Evolutionary conservation across 2,797 vertebrate species (phyloP).

Genomic region (Sebastes itinus): DNA sequence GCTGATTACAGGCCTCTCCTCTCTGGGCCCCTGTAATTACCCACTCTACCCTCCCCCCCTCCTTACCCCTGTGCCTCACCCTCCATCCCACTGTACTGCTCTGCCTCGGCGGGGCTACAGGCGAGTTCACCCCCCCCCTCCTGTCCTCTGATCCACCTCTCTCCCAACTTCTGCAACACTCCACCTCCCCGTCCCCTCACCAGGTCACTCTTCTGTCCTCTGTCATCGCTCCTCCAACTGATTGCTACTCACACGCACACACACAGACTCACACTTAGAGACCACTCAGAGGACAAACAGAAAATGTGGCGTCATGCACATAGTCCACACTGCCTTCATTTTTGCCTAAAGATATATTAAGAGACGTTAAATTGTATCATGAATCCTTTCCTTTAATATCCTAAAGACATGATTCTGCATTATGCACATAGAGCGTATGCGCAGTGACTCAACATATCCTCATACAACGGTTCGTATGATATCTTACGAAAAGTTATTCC

Average conservation of each 20-base stretch:
- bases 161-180: conserved; percentile 49
- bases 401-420: background rate
- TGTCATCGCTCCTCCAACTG: conserved; percentile 46
- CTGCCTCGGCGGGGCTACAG: conserved; percentile 12
- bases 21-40: conserved; percentile 84
- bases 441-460: background rate
- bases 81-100: conserved; percentile 53
- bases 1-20: conserved; percentile 86
- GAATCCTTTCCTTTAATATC: background rate
- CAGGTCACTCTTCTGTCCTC: conserved; percentile 54
- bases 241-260: conserved; percentile 44
- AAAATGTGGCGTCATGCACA: conserved; percentile 10
- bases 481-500: too few relatives aligned
- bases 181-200: conserved; percentile 26
- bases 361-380: background rate
- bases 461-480: too few relatives aligned
- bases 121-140: background rate
- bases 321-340: background rate
- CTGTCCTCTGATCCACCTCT: conserved; percentile 65
- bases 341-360: background rate
- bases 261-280: conserved; percentile 17
- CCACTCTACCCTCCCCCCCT: conserved; percentile 54
- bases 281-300: conserved; percentile 37
- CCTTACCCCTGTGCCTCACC: conserved; percentile 42
- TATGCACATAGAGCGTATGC: background rate